phyloP scores from a whole-genome alignment of 2,113 vertebrate genomes.

The Thymallus thymallus region DNA sequence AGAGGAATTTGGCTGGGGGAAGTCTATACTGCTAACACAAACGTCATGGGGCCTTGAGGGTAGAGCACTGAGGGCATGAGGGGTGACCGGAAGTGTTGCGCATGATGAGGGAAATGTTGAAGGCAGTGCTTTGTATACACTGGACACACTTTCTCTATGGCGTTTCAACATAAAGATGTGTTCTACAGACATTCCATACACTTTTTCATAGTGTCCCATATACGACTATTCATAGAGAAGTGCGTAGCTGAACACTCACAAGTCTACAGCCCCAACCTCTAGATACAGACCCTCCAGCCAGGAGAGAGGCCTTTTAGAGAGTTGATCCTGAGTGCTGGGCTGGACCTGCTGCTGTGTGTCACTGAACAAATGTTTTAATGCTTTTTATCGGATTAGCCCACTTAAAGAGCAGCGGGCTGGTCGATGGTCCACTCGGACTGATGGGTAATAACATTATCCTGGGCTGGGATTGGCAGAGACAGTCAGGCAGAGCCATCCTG shows the following conservation, averaged over 20 bases:
- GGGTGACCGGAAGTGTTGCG: constrained; percentile 29
- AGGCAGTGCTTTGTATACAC: constrained; percentile 21
- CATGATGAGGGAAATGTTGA: constrained; percentile 20
- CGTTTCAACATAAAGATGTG: constrained; percentile 7
- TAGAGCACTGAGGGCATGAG: constrained; percentile 16
- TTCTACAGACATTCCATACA: constrained; percentile 11
- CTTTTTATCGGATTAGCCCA: constrained; percentile 74
- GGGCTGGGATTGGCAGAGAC: constrained; percentile 62
- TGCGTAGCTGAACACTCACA: neutral
- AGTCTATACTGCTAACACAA: neutral
- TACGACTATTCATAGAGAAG: no score
- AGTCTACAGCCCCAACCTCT: neutral
- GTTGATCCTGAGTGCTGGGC: constrained; percentile 15
- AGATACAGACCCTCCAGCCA: neutral
- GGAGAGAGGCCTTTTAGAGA: neutral
- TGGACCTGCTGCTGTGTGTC: constrained; percentile 61
- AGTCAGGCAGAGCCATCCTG: constrained; percentile 44
- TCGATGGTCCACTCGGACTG: constrained; percentile 70
- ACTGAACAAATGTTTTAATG: constrained; percentile 77
- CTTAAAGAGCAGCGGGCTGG: constrained; percentile 63
- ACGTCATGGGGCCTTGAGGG: constrained; percentile 16
- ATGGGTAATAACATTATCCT: constrained; percentile 72
- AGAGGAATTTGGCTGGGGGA: constrained; percentile 1
- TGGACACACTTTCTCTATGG: constrained; percentile 18
- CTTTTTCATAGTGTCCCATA: neutral